A percentile compares a stretch with the other conserved stretches of the same genome.
These are phyloP conservation scores for Microcebus lehilahytsara DNA, from an alignment of 2,113 vertebrate genomes.

Conservation along the genomic window DNA sequence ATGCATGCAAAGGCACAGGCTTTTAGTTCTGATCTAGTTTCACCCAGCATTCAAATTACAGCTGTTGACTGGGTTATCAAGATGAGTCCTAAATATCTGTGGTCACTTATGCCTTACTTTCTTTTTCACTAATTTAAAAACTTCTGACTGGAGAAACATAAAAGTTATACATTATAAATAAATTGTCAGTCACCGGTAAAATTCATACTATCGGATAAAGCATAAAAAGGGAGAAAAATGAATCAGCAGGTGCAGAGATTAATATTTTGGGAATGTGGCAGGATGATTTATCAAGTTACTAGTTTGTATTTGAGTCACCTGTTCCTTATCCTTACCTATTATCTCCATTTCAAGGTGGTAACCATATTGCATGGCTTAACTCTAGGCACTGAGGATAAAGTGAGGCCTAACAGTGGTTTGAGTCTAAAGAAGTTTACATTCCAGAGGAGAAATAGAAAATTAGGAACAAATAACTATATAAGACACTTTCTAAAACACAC, in stretches of 20 bases:
- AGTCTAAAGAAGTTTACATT: not conserved
- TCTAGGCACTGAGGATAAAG: not conserved
- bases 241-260: not conserved
- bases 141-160: not conserved
- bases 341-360: not conserved
- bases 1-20: not conserved
- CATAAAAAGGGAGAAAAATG: not conserved
- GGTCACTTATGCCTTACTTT: not conserved
- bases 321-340: not conserved
- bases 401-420: not conserved
- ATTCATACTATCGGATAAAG: not conserved
- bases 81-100: not conserved
- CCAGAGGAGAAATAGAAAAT: not conserved
- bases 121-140: not conserved
- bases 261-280: not conserved
- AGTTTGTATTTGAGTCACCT: not conserved
- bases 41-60: not conserved
- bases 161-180: not conserved
- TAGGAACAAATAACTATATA: not conserved
- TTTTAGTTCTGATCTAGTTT: not conserved
- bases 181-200: not conserved
- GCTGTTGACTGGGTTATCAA: not conserved
- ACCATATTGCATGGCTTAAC: not conserved
- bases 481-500: not conserved
- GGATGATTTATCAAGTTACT: not conserved